Conservation (phyloP, 1,140 invertebrate genomes). For the Diorhabda carinulata region DNA sequence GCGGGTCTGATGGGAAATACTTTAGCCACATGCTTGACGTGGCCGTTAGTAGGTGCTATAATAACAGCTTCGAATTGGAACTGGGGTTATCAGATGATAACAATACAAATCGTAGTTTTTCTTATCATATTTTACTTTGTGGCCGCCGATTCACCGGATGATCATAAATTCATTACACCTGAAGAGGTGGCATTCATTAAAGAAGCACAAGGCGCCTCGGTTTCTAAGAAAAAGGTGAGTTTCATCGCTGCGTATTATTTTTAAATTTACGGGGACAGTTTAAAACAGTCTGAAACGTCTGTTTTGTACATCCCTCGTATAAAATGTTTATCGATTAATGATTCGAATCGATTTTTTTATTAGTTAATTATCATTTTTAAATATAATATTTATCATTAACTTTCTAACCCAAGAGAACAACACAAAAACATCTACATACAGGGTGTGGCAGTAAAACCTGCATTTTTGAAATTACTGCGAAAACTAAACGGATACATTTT, state of each 20-base stretch:
- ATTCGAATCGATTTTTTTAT: background rate
- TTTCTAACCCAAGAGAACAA: background rate
- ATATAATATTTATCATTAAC: background rate
- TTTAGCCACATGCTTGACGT: conserved; percentile 74
- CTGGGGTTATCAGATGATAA: conserved; percentile 70
- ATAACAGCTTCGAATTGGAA: conserved; percentile 66
- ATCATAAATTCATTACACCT: conserved; percentile 70
- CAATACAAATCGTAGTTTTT: conserved; percentile 56
- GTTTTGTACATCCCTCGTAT: no score
- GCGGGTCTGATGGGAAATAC: conserved; percentile 71
- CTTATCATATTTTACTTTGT: conserved; percentile 45
- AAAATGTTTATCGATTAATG: no score
- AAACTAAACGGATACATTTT: no score
- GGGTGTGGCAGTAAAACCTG: no score
- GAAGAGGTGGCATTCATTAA: conserved; percentile 75
- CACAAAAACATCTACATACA: no score
- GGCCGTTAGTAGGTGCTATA: conserved; percentile 63
- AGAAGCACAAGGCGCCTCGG: conserved; percentile 52
- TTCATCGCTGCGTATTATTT: background rate
- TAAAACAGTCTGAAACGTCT: no score
- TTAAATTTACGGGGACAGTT: no score
- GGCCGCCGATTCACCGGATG: conserved; percentile 66
- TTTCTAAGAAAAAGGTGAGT: conserved; percentile 49
- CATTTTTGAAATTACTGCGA: no score
- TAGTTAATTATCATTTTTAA: background rate